A percentile compares a stretch with the other conserved stretches of the same genome.
Conservation (phyloP, 2,888 invertebrate species). For the Uloborus plumipes region DNA sequence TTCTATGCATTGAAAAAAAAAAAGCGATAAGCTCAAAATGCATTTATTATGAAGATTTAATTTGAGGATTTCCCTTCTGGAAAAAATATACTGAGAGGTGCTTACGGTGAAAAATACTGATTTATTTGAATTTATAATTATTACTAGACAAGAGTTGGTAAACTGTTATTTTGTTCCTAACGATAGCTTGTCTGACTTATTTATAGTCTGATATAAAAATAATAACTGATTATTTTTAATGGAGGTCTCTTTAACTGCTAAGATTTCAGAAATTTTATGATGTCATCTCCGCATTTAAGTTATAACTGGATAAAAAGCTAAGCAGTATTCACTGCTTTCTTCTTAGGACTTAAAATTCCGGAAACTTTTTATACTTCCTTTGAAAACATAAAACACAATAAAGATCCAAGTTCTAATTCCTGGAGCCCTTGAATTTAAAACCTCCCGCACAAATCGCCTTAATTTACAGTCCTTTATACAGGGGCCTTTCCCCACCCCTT, state of each 20-base stretch:
- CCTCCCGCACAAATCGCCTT: constrained; percentile 56
- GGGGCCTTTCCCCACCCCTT: constrained; percentile 25
- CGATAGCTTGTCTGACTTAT: too few species aligned
- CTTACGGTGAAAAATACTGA: too few species aligned
- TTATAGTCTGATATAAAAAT: too few species aligned
- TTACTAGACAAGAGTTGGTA: too few species aligned
- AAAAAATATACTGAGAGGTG: too few species aligned
- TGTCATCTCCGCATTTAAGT: constrained; percentile 1
- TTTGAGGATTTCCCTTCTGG: too few species aligned
- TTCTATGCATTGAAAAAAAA: too few species aligned
- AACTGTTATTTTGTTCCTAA: too few species aligned
- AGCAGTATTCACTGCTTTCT: background rate
- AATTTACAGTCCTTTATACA: constrained; percentile 45
- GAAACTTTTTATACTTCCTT: background rate
- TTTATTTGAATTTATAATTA: too few species aligned
- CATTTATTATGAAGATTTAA: too few species aligned
- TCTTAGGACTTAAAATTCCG: too few species aligned
- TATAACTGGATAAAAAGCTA: constrained; percentile 6
- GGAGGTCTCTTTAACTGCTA: background rate
- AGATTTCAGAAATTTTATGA: background rate
- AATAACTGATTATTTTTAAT: background rate
- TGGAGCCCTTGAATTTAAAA: constrained; percentile 49
- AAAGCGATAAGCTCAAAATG: too few species aligned
- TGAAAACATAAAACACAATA: constrained; percentile 49
- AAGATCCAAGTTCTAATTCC: constrained; percentile 47